These are phyloP conservation scores for Drosophila seguyi DNA, from an alignment of 1,140 invertebrate species.

Conservation along the genomic window DNA sequence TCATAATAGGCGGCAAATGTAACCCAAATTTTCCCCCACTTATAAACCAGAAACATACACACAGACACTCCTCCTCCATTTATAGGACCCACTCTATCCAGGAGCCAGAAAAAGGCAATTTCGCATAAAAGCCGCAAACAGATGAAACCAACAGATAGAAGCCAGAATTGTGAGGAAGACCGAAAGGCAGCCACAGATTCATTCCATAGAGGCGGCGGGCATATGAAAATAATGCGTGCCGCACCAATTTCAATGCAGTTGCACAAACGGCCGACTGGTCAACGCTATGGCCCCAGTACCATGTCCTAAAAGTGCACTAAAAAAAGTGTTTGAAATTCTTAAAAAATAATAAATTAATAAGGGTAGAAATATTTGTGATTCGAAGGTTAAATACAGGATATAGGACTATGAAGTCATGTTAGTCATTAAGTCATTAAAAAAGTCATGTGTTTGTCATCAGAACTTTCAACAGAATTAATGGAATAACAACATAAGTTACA, in stretches of 20 bases:
- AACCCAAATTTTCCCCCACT: conserved; percentile 10
- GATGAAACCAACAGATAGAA: conserved; percentile 67
- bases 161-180: conserved; percentile 49
- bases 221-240: conserved; percentile 76
- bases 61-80: conserved; percentile 31
- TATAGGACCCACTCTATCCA: neutral
- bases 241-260: conserved; percentile 58
- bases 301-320: conserved; percentile 12
- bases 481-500: too few species aligned
- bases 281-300: neutral
- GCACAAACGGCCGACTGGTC: conserved; percentile 13
- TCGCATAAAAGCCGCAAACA: conserved; percentile 76
- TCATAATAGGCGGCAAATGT: conserved; percentile 15
- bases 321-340: neutral
- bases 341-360: neutral
- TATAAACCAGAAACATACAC: conserved; percentile 5
- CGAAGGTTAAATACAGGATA: too few species aligned
- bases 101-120: conserved; percentile 66
- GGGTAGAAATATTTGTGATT: neutral
- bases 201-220: conserved; percentile 65
- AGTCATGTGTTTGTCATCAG: too few species aligned
- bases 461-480: too few species aligned
- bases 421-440: too few species aligned
- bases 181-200: conserved; percentile 63
- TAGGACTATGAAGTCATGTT: neutral